Evolutionary conservation across 2,113 vertebrate species (phyloP), one percentile per base, ranked within the genome.

Genomic region (Camelus dromedarius): DNA sequence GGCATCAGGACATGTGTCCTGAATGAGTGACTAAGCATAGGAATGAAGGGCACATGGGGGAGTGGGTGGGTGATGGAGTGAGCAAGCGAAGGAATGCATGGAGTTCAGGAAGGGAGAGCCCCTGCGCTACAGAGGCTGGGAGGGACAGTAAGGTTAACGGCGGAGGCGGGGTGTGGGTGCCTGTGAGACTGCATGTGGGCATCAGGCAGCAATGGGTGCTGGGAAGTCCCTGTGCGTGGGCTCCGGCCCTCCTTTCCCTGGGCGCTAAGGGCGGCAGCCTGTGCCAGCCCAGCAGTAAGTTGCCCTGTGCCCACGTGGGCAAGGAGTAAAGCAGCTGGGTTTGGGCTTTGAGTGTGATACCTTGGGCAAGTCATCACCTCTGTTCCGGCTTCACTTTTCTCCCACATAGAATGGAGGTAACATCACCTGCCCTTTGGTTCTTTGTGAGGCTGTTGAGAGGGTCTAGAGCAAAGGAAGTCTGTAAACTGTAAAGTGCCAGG

Each of bases 331-430:
- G n/a, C 56, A 2, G 76, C 58, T 64, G 64, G 19, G 66, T n/a
- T 18, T 6, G 16, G 73, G 76, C 75, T 38, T 58, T 0, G 0
- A 35, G 69, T 20, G 42, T 32, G n/a, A 52, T 3, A 6, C 72
- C 48, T 10, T 0, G 20, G 88, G 80, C 48, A 22, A 19, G 54
- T 52, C 67, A 2, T 56, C 13, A 0, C 9, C 12, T 56, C 86
- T 87, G 7, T 56, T n/a, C 5, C 1, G 24, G 14, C 56, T 69
- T 38, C 20, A 0, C 12, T 67, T 87, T 52, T 30, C 46, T 76
- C 35, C 69, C 0, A 0, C 3, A 32, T 8, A 9, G 82, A 50
- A 3, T 0, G 30, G 56, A 58, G 73, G 72, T 42, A 8, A 6
- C 0, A 0, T 30, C 48, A 30, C 70, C 75, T 42, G 64, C 54